Evolutionary conservation across 2,113 vertebrate species (phyloP), one percentile per base, ranked within the genome.

Genomic region (Penelope pileata): DNA sequence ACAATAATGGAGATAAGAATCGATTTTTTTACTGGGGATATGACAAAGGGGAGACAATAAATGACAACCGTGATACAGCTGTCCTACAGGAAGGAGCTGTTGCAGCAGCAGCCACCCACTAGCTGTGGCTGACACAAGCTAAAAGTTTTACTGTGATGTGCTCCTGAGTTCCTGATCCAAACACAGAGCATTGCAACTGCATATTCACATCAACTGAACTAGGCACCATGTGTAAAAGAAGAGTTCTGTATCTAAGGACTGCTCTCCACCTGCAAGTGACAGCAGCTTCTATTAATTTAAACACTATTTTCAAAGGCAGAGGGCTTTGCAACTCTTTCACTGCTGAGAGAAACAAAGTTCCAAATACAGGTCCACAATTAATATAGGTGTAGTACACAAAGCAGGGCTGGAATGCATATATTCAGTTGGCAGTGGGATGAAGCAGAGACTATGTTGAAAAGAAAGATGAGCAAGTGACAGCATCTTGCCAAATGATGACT

Each of bases 21-120:
- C n/a, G 42, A 16, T 89, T 82, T 63, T n/a, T 91, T 77, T 69
- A 86, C 17, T 27, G 47, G 32, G 32, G 67, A 80, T 27, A 24
- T 30, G 90, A 88, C 63, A 93, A 91, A 83, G 18, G 32, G 78
- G 29, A 82, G 29, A 81, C 92, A 87, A 89, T 59, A 89, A 81
- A 74, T 21, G 7, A 68, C 58, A 86, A 38, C 19, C 0, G 0
- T 64, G 72, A 48, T 47, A 77, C 34, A 56, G 81, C 74, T 85
- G 70, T 68, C 23, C 53, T 58, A 23, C 53, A 75, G 26, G 42
- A 86, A n/a, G 23, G 54, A 81, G 73, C 42, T 75, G 42, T 38
- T 45, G 42, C 43, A 32, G 42, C 64, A 22, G 40, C 40, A 32
- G 63, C 40, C 40, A 15, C 21, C 29, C 18, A 17, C 12, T 38